Evolutionary conservation across 2,888 invertebrate genomes (phyloP), one percentile per base, ranked within the genome.

Genomic region (Branchipolynoe longqiensis): DNA sequence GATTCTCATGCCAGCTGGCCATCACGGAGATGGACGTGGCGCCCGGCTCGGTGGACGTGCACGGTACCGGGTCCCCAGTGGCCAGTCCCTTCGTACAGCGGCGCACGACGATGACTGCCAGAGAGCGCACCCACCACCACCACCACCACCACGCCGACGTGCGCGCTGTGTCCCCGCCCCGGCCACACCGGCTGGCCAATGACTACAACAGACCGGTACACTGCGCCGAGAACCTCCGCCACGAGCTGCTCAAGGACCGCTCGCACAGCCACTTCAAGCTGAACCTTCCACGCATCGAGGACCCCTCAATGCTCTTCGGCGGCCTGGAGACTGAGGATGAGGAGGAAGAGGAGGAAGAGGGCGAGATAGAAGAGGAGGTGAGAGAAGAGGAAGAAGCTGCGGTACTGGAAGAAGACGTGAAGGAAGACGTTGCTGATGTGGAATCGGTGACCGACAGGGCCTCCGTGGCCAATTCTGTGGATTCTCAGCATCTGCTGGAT

Each of bases 1-100:
- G 94, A 86, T 95, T 96, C 87, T 94, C 94, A 14, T 96, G 96
- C 91, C 95, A 96, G 91, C 93, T 96, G 73, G 96, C 95, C 18
- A 95, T 96, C 88, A 96, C 95, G 0, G 96, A 96, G 92, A 95
- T 95, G 89, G 91, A 92, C 84, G 25, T 36, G 41, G 48, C 41
- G 1, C 48, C 31, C 3, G 28, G 28, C n/a, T 54, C 41, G 48
- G 18, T 54, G 3, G 78, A 48, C 12, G 78, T 78, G 28, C 78
- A 78, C 28, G 48, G 78, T 28, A 8, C 14, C 6, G 28, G 41
- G 4, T 25, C 78, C 2, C 12, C 54, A 0, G 25, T 18, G 41
- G n/a, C n/a, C 41, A 78, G 54, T 28, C 48, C 41, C 2, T 54
- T 41, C 18, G 28, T 48, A 22, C 48, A 78, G 48, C 78, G 54